A percentile compares a stretch with the other conserved stretches of the same genome.
These are phyloP conservation scores for Rhinoptilus africanus DNA, from an alignment of 2,113 vertebrate species.

Conservation along the genomic window DNA sequence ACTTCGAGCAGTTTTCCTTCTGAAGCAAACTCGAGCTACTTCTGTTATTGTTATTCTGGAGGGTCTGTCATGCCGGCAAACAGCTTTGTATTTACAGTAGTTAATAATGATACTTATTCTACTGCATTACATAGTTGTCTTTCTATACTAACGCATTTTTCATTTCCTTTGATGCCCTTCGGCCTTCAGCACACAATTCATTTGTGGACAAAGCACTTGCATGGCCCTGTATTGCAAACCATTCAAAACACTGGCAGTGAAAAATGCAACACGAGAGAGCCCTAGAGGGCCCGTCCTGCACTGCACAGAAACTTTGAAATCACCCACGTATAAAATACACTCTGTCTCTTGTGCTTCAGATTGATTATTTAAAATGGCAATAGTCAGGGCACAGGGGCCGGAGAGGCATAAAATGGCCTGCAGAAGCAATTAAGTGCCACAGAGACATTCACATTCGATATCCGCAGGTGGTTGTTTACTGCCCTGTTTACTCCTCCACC, in stretches of 20 bases:
- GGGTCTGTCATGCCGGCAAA: neutral
- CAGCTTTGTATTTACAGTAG: conserved; percentile 3
- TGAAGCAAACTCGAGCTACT: neutral
- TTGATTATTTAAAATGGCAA: neutral
- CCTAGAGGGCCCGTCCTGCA: neutral
- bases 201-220: neutral
- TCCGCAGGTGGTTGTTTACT: neutral
- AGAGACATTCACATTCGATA: neutral
- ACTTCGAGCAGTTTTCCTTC: neutral
- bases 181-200: neutral
- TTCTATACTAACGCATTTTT: neutral
- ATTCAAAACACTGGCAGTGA: neutral
- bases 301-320: neutral
- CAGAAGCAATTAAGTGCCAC: neutral
- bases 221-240: neutral
- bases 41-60: neutral
- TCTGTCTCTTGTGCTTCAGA: neutral
- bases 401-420: neutral
- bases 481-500: neutral
- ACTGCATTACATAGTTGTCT: neutral
- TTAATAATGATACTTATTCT: neutral
- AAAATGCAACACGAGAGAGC: neutral
- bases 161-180: neutral
- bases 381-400: neutral
- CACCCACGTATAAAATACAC: neutral